Base-by-base conservation (phyloP, 2,113 vertebrate genomes). In the Mus spicilegus region DNA sequence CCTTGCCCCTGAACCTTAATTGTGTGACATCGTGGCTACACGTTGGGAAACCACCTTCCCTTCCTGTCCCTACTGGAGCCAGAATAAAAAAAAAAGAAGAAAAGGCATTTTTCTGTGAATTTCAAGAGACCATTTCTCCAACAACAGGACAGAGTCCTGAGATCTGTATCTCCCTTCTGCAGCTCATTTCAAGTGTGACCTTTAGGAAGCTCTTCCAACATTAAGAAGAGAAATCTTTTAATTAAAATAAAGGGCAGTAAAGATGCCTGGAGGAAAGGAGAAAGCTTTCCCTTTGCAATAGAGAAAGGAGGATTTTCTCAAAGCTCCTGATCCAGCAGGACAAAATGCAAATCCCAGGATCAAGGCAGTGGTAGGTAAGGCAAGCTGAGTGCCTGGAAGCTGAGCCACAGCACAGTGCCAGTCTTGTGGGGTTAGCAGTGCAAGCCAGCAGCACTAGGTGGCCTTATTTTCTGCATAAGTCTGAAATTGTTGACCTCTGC, bases 201-300 rank as follows among this genome's bases (percentile, higher is more conserved):
- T 99, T 98, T 98, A 98, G 65, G 98, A 96, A 97, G 95, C 96
- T 96, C 96, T 97, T 96, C 97, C 91, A 97, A 98, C 95, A 90
- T 86, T 87, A 98, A 94, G 87, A 94, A 97, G 95, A 63, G 90
- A 87, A 96, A 97, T 93, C 95, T 95, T 67, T 98, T 98, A 98
- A 98, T 98, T 98, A 98, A 97, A 96, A 95, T 93, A 98, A 98
- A 98, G 98, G 98, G 97, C 98, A 98, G 88, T 96, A 90, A 97
- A 96, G 98, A 97, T 11, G 51, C 54, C 82, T 75, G 91, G 92
- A 97, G 46, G 19, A 97, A 98, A 81, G 73, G 89, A 98, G 95
- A 93, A 86, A 73, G 97, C 89, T 97, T 97, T 95, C 96, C 97
- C 92, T 84, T 78, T 93, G 97, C 91, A 93, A 94, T 93, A 96